A percentile compares a stretch with the other conserved stretches of the same genome.
These are phyloP conservation scores for Metridium senile DNA, from an alignment of 92 coral and sea anemone genomes.

Conservation along the genomic window DNA sequence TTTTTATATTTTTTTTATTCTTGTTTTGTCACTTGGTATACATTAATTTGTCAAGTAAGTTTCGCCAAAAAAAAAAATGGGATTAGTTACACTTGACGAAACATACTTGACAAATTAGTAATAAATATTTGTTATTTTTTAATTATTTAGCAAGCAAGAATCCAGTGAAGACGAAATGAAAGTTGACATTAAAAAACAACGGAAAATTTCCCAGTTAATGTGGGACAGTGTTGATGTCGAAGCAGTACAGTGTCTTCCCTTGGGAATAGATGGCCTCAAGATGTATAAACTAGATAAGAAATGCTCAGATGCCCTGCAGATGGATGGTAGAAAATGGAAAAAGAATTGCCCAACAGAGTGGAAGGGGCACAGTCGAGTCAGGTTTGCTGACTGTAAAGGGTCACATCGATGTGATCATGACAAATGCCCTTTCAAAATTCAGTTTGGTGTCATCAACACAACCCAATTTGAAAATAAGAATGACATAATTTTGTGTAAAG, in stretches of 20 bases:
- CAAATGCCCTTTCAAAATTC: slow-evolving; percentile 33
- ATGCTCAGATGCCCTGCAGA: neutral
- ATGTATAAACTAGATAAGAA: slow-evolving; percentile 5
- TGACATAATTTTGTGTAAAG: slow-evolving; percentile 44
- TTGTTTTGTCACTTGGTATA: too few relatives aligned
- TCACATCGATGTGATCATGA: slow-evolving; percentile 31
- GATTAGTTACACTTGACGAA: too few relatives aligned
- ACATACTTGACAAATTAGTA: neutral
- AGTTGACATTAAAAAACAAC: too few relatives aligned
- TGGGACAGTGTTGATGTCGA: slow-evolving; percentile 8
- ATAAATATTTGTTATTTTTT: neutral
- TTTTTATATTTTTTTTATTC: too few relatives aligned
- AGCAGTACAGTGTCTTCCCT: slow-evolving; percentile 36
- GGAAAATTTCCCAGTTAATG: neutral
- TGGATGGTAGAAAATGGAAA: slow-evolving; percentile 56
- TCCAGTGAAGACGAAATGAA: neutral
- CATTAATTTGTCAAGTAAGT: too few relatives aligned
- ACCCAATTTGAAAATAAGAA: slow-evolving; percentile 34
- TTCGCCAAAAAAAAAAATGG: too few relatives aligned
- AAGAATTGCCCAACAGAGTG: slow-evolving; percentile 55
- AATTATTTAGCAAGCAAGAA: neutral
- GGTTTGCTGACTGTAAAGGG: slow-evolving; percentile 53
- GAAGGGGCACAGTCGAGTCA: slow-evolving; percentile 42
- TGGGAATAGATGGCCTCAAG: slow-evolving; percentile 39
- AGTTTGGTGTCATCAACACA: slow-evolving; percentile 45